Evolutionary conservation across 2,113 vertebrate genomes (phyloP), one percentile per base, ranked within the genome.

Genomic region (Perca fluviatilis): DNA sequence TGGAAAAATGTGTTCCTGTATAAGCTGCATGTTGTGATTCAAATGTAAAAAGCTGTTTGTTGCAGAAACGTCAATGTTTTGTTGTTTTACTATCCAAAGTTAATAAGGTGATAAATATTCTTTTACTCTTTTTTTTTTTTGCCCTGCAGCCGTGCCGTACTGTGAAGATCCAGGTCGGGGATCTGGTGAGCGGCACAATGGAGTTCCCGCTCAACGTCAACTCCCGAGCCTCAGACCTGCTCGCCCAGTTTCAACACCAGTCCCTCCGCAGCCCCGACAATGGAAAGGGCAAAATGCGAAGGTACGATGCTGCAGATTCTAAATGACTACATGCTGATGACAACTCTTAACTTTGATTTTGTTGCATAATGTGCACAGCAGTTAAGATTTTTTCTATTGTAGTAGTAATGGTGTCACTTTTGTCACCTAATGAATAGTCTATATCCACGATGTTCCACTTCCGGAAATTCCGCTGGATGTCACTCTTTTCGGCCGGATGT

Each of bases 141-240:
- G 25, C 61, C 57, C 21, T 68, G 63, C 88, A 97, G 96, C 92
- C 90, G 25, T 95, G 92, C 85, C 96, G 96, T 61, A 89, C 90
- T 3, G 96, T 97, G 66, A 97, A 97, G 91, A 91, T 97, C 84
- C 95, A 97, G 0, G 88, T 95, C 0, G 94, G 94, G 0, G 94
- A 96, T 9, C 89, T 94, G 11, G 65, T 94, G 83, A 96, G 92
- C 81, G 92, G 95, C 68, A 94, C 95, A 0, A 93, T 98, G 79
- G 95, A 96, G 82, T 95, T 96, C 67, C 94, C 91, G 60, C 88
- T 97, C 88, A 95, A 93, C 60, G 84, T 93, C 13, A 93, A 91
- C 63, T 97, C 94, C 8, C 92, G 89, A 67, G 95, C 95, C 4
- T 94, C 95, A 3, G 96, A 97, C 82, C 94, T 98, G 84, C 86